Conservation (phyloP, 2,888 invertebrate genomes). For the Smittia sp. region DNA sequence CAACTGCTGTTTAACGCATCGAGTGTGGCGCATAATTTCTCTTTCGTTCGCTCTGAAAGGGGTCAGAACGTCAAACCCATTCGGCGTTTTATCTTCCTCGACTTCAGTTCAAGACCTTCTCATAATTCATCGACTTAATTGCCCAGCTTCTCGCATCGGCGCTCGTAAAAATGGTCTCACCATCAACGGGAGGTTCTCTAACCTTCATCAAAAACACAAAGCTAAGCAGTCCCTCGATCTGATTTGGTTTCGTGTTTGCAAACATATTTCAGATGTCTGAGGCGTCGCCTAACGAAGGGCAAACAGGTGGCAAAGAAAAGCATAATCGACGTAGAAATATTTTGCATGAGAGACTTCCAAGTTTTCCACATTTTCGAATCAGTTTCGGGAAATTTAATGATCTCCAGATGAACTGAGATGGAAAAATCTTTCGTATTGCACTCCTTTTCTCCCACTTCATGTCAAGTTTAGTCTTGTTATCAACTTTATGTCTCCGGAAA, state of each 20-base stretch:
- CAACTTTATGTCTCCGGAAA: not conserved
- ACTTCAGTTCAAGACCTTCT: slow-evolving; percentile 32
- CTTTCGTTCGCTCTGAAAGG: not conserved
- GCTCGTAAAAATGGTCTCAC: slow-evolving; percentile 2
- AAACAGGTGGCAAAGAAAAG: not conserved
- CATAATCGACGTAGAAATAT: no score
- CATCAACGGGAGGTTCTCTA: not conserved
- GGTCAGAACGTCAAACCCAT: slow-evolving; percentile 14
- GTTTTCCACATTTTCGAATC: not conserved
- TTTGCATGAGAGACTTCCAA: no score
- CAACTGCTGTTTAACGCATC: not conserved
- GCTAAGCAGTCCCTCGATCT: not conserved
- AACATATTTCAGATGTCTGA: not conserved
- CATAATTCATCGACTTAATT: slow-evolving; percentile 35
- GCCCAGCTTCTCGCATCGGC: slow-evolving; percentile 28
- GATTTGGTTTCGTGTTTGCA: not conserved
- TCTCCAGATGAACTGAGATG: not conserved
- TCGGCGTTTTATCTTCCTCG: not conserved
- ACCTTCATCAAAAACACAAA: slow-evolving; percentile 32
- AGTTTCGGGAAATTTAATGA: not conserved
- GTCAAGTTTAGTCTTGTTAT: not conserved
- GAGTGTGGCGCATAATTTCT: slow-evolving; percentile 2
- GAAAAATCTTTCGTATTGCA: not conserved
- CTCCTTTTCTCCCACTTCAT: not conserved
- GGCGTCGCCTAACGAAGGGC: not conserved